A percentile compares a stretch with the other conserved stretches of the same genome.
Conservation (phyloP, 1,140 invertebrate species). For the Thalassaphorura encarpata region DNA sequence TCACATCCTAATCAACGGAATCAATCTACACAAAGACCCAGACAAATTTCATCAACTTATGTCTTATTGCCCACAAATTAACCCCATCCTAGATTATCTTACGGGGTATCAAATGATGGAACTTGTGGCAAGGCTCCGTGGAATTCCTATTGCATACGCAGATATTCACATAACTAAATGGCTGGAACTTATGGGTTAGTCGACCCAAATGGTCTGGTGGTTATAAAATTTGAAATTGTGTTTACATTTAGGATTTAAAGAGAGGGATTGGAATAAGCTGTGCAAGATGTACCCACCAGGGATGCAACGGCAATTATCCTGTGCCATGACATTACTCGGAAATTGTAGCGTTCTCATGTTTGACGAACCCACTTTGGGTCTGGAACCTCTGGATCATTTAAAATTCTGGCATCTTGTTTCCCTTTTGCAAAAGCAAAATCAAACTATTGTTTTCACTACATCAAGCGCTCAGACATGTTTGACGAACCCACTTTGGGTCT, state of each 20-base stretch:
- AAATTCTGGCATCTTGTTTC: background rate
- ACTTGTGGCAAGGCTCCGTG: background rate
- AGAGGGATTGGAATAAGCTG: background rate
- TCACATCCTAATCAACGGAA: background rate
- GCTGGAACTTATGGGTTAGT: background rate
- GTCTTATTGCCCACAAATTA: background rate
- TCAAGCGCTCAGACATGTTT: background rate
- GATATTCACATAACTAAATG: conserved; percentile 3
- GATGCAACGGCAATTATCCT: background rate
- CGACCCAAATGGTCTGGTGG: background rate
- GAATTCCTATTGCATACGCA: background rate
- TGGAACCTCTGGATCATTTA: background rate
- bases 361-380: background rate
- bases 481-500: background rate
- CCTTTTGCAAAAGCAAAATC: background rate
- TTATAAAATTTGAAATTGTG: background rate
- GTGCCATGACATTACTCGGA: conserved; percentile 1
- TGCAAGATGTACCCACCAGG: background rate
- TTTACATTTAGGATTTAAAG: background rate
- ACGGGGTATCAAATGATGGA: conserved; percentile 5
- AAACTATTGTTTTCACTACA: background rate
- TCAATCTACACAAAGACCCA: background rate
- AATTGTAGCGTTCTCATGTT: background rate
- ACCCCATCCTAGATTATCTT: background rate
- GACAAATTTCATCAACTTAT: background rate